Evolutionary conservation across 1,140 invertebrate species (phyloP).

Genomic region (Neodiprion pinetum): DNA sequence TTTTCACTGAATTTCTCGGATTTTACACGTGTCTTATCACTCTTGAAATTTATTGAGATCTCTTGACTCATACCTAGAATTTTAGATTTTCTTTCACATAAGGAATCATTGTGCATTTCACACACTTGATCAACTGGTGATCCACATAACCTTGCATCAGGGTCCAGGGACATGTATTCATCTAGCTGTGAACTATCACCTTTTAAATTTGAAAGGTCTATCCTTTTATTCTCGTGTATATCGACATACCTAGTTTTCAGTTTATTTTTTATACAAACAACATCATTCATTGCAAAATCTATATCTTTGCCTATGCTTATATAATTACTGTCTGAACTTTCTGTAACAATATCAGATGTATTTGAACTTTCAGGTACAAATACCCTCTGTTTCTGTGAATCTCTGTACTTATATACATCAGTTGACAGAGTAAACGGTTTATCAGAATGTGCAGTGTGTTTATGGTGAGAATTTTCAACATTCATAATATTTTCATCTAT

Average conservation of each 20-base stretch:
- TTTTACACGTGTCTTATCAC: not conserved
- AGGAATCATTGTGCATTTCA: not conserved
- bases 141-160: not conserved
- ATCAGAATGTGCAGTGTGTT: not conserved
- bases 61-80: slow-evolving; percentile 2
- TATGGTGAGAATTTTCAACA: not conserved
- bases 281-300: slow-evolving; percentile 20
- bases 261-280: slow-evolving; percentile 18
- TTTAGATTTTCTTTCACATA: not conserved
- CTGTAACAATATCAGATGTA: slow-evolving; percentile 8
- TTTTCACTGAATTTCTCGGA: slow-evolving; percentile 21
- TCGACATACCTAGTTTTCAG: slow-evolving; percentile 24
- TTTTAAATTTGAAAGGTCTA: not conserved
- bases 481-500: not conserved
- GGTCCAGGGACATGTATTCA: not conserved
- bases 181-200: not conserved
- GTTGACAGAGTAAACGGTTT: slow-evolving; percentile 28
- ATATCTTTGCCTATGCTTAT: slow-evolving; percentile 30
- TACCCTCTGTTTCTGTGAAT: slow-evolving; percentile 37
- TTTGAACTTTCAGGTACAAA: slow-evolving; percentile 38
- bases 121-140: not conserved
- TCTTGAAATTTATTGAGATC: not conserved
- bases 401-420: slow-evolving; percentile 45
- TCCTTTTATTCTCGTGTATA: not conserved
- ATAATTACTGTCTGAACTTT: slow-evolving; percentile 31